Percentiles rank a stretch among this genome's conserved stretches.
Evolutionary conservation across 2,888 invertebrate species (phyloP).

Genomic region (Coenonympha arcania): DNA sequence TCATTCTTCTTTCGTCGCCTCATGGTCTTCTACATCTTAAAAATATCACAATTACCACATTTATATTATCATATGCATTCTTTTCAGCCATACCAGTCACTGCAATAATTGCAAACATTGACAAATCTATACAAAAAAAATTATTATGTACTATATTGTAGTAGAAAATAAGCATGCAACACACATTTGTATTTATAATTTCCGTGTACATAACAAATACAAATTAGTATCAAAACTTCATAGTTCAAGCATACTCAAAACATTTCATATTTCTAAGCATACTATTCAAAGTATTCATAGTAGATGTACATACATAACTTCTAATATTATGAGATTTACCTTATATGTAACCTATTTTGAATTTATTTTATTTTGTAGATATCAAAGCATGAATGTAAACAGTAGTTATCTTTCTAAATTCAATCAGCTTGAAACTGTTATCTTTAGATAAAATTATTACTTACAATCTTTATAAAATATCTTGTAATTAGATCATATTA

Average conservation of each 20-base stretch:
- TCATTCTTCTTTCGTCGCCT: slow-evolving; percentile 38
- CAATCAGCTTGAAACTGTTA: not conserved
- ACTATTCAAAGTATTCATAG: not conserved
- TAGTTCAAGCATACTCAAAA: slow-evolving; percentile 19
- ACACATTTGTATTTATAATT: slow-evolving; percentile 13
- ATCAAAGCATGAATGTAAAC: too few relatives aligned
- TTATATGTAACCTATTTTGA: not conserved
- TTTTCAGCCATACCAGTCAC: slow-evolving; percentile 23
- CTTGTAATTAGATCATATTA: not conserved
- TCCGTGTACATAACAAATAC: slow-evolving; percentile 11
- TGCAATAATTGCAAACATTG: slow-evolving; percentile 15
- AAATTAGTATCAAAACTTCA: slow-evolving; percentile 11
- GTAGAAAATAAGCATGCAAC: slow-evolving; percentile 10
- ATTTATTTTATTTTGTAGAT: not conserved
- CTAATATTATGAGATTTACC: not conserved
- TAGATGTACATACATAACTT: not conserved
- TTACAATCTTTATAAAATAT: not conserved
- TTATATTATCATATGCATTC: slow-evolving; percentile 18
- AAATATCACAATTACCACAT: slow-evolving; percentile 18
- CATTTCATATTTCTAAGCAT: slow-evolving; percentile 6
- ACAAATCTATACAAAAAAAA: not conserved
- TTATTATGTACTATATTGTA: too few relatives aligned
- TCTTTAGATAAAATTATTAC: not conserved
- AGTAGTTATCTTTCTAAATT: too few relatives aligned
- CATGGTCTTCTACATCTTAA: slow-evolving; percentile 29